These are phyloP conservation scores for Centropus unirufus DNA, from an alignment of 2,113 vertebrate genomes.

Conservation along the genomic window DNA sequence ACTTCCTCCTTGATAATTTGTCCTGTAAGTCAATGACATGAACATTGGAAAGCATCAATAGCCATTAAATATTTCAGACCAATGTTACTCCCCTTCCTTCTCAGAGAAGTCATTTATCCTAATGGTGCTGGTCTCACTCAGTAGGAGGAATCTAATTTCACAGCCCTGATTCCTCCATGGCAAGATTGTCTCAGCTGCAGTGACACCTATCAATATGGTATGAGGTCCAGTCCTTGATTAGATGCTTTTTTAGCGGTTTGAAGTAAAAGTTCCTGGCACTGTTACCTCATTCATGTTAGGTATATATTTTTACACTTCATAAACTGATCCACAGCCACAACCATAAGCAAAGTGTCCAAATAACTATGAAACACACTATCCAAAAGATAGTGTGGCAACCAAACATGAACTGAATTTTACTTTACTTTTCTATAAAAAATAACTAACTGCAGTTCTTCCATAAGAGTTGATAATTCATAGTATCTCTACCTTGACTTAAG, in stretches of 20 bases:
- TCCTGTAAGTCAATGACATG: not conserved
- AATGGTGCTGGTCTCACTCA: not conserved
- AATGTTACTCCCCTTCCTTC: not conserved
- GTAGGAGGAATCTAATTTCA: conserved; percentile 10
- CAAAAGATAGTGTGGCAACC: not conserved
- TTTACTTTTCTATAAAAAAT: not conserved
- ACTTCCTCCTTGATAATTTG: not conserved
- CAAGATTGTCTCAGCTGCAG: not conserved
- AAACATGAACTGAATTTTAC: not conserved
- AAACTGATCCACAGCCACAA: not conserved
- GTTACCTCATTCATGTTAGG: fast-evolving
- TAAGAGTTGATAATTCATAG: not conserved
- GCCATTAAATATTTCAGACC: not conserved
- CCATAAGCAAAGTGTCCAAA: not conserved
- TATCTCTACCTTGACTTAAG: not conserved
- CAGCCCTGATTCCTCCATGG: not conserved
- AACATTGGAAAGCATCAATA: not conserved
- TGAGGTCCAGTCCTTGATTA: not conserved
- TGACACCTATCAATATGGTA: not conserved
- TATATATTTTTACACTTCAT: not conserved
- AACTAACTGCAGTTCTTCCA: not conserved
- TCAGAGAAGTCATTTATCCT: not conserved
- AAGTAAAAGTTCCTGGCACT: not conserved
- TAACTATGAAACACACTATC: not conserved
- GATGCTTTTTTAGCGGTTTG: not conserved